These are phyloP conservation scores for Procapra przewalskii DNA, from an alignment of 2,113 vertebrate species.

Conservation along the genomic window DNA sequence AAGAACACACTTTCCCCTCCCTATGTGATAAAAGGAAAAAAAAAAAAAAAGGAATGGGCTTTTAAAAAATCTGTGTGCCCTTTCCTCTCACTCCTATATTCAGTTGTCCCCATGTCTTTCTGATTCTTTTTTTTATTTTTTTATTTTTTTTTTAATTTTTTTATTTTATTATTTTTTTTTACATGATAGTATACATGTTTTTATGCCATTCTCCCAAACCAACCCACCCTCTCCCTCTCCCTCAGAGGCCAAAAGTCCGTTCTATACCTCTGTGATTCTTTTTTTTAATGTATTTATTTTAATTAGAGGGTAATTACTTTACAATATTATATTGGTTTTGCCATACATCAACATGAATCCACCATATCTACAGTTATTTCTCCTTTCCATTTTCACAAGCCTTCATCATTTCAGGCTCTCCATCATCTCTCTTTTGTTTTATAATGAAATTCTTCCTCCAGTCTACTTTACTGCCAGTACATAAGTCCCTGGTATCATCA, in stretches of 20 bases:
- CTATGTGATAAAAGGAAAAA: neutral
- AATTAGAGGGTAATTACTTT: no score
- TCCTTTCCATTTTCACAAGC: neutral
- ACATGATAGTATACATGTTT: no score
- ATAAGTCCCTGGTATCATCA: neutral
- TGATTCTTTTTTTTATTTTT: neutral
- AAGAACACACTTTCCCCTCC: constrained; percentile 43
- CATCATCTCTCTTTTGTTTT: neutral
- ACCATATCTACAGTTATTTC: neutral
- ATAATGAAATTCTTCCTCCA: neutral
- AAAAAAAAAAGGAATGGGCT: neutral
- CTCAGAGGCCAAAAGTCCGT: no score
- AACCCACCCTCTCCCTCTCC: no score
- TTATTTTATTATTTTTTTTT: no score
- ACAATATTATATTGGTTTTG: no score
- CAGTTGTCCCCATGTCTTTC: neutral
- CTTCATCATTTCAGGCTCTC: neutral
- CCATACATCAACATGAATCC: no score
- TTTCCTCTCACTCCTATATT: neutral
- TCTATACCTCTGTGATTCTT: no score
- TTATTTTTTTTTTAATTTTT: no score
- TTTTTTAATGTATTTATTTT: no score
- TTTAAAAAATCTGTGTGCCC: neutral
- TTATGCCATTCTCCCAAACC: no score
- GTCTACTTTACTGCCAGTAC: no score